A percentile compares a stretch with the other conserved stretches of the same genome.
These are phyloP conservation scores for Machimus atricapillus DNA, from an alignment of 2,888 invertebrate genomes.

Conservation along the genomic window DNA sequence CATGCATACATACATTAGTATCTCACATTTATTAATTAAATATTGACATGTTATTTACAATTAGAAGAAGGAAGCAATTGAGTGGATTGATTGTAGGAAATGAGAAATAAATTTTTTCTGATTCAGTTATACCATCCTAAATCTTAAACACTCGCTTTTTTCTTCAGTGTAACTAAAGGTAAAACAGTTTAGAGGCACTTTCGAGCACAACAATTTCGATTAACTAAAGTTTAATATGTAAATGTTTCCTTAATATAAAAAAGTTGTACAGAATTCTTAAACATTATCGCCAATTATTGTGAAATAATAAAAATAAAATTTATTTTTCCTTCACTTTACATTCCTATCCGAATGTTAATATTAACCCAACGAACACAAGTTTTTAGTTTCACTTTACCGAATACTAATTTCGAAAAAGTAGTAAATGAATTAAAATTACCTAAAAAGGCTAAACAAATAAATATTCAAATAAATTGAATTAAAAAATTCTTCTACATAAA, in stretches of 20 bases:
- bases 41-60: background rate
- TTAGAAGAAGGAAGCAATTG: background rate
- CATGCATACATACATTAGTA: background rate
- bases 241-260: background rate
- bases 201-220: background rate
- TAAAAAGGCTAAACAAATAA: background rate
- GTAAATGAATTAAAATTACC: background rate
- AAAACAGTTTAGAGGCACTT: background rate
- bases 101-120: background rate
- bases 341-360: background rate
- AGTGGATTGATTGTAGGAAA: background rate
- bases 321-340: background rate
- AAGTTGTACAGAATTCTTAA: background rate
- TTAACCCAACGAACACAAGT: background rate
- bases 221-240: background rate
- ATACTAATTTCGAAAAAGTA: background rate
- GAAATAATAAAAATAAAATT: too few relatives aligned
- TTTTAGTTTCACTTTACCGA: background rate
- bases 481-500: background rate
- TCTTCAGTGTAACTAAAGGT: background rate
- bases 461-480: background rate
- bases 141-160: background rate
- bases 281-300: background rate
- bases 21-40: background rate
- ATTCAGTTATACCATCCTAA: background rate